Conservation (phyloP, 2,113 vertebrate genomes). For the Brachyistius frenatus region DNA sequence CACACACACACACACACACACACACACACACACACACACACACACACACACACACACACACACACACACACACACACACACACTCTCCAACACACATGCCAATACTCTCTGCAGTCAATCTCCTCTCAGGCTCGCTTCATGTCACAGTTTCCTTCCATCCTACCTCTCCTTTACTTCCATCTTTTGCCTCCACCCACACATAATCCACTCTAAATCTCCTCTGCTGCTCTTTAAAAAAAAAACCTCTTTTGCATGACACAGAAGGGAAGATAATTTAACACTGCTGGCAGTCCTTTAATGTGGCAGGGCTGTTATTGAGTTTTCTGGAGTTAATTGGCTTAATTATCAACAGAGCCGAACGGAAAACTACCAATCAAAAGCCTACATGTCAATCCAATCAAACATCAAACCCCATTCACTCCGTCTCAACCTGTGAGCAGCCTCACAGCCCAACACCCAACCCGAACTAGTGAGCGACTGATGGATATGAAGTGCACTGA, state of each 20-base stretch:
- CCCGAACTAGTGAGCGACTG: slow-evolving; percentile 17
- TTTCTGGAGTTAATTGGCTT: slow-evolving; percentile 58
- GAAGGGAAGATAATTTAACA: slow-evolving; percentile 38
- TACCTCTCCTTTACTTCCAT: slow-evolving; percentile 37
- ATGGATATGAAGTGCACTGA: slow-evolving; percentile 32
- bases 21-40: background rate
- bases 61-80: slow-evolving; percentile 1
- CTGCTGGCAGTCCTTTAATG: background rate
- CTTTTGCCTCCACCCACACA: slow-evolving; percentile 47
- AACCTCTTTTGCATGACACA: slow-evolving; percentile 19
- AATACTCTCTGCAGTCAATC: slow-evolving; percentile 23
- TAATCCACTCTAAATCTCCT: slow-evolving; percentile 49
- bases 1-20: background rate
- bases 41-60: slow-evolving; percentile 3
- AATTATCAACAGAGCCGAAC: slow-evolving; percentile 52
- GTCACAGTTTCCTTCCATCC: slow-evolving; percentile 35
- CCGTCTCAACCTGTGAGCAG: slow-evolving; percentile 4
- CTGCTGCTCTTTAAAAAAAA: slow-evolving; percentile 27
- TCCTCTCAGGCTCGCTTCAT: slow-evolving; percentile 12
- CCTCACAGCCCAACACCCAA: background rate
- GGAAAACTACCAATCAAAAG: slow-evolving; percentile 21
- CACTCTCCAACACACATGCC: background rate
- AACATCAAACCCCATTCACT: slow-evolving; percentile 40
- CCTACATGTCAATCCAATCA: slow-evolving; percentile 35
- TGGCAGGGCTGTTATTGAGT: slow-evolving; percentile 7